Evolutionary conservation across 2,797 vertebrate genomes (phyloP).

Genomic region (Catostomus latipinnis): DNA sequence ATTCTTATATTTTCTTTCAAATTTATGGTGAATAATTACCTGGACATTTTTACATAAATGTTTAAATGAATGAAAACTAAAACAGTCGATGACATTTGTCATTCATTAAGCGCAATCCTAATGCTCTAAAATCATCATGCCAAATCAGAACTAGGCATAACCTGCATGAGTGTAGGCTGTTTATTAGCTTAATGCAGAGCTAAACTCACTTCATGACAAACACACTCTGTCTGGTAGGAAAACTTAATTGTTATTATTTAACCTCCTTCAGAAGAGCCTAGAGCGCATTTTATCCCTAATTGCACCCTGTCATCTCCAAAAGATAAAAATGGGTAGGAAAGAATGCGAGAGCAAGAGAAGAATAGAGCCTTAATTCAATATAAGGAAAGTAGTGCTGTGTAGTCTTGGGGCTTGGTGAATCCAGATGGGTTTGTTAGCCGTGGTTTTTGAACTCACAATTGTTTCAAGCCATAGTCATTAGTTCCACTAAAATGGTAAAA

Average conservation of each 20-base stretch:
- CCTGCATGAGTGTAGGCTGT: neutral
- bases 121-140: neutral
- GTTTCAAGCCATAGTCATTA: slow-evolving; percentile 1
- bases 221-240: slow-evolving; percentile 53
- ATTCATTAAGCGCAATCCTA: neutral
- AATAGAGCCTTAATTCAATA: slow-evolving; percentile 31
- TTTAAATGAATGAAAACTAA: neutral
- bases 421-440: neutral
- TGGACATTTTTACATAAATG: neutral
- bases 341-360: neutral
- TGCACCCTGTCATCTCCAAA: slow-evolving; percentile 75
- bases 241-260: slow-evolving; percentile 76
- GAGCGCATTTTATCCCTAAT: slow-evolving; percentile 78
- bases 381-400: neutral
- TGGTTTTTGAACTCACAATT: neutral
- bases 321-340: slow-evolving; percentile 60
- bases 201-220: slow-evolving; percentile 32
- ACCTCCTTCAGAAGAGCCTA: slow-evolving; percentile 64
- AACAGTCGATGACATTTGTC: neutral
- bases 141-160: neutral
- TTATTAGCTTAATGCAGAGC: neutral
- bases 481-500: neutral
- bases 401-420: neutral
- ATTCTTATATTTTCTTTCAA: too few relatives aligned
- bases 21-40: too few relatives aligned